Evolutionary conservation across 2,797 vertebrate species (phyloP).

Genomic region (Acrocephalus scirpaceus): DNA sequence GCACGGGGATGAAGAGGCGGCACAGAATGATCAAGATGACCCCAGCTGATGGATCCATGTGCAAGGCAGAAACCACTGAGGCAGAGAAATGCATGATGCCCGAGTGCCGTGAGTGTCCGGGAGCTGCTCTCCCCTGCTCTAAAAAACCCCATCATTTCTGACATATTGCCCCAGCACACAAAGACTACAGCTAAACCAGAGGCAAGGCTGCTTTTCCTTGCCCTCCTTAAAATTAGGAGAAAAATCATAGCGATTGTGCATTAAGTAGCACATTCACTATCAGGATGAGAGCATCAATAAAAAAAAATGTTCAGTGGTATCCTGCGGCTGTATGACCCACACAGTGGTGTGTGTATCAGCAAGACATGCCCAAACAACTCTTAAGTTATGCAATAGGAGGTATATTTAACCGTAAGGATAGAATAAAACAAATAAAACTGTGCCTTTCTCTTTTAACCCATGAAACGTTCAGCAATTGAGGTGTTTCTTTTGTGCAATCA

Average conservation of each 20-base stretch:
- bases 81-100: constrained; percentile 99
- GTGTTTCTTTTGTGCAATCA: neutral
- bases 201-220: neutral
- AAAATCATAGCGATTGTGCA: too few species aligned
- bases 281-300: neutral
- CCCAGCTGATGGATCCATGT: constrained; percentile 92
- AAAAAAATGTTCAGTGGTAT: neutral
- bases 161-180: neutral
- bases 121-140: neutral
- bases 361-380: neutral
- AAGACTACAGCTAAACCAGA: neutral
- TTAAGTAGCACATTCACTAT: too few species aligned
- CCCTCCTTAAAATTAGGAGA: neutral
- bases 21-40: constrained; percentile 97
- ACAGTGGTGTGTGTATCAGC: neutral
- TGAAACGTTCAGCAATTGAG: neutral
- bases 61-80: constrained; percentile 90
- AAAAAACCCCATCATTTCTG: neutral
- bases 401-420: neutral
- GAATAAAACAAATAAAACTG: neutral
- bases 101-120: constrained; percentile 90
- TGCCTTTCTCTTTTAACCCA: neutral
- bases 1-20: constrained; percentile 90
- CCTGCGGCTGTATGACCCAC: neutral
- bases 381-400: neutral